Percentiles rank a stretch among this genome's conserved stretches.
These are phyloP conservation scores for Coluber constrictor DNA, from an alignment of 2,797 vertebrate species.

Conservation along the genomic window DNA sequence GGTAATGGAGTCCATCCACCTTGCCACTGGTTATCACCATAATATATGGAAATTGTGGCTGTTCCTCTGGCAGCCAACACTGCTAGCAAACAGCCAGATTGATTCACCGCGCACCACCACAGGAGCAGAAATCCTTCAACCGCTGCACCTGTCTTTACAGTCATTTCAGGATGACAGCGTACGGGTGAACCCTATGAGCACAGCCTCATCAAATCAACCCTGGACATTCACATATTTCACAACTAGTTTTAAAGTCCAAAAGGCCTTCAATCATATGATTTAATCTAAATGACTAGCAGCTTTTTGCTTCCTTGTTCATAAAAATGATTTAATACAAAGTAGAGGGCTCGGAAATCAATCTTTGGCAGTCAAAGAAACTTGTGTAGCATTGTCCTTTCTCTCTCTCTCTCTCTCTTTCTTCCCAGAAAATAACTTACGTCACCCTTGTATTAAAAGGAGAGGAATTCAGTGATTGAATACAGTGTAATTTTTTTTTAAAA, in stretches of 20 bases:
- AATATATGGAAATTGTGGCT: background rate
- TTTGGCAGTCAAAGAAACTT: background rate
- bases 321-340: constrained; percentile 31
- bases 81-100: background rate
- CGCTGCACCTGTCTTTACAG: background rate
- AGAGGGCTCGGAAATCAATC: constrained; percentile 11
- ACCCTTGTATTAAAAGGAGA: background rate
- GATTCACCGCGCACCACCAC: background rate
- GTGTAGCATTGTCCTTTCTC: background rate
- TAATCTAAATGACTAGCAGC: constrained; percentile 26
- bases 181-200: background rate
- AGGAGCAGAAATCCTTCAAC: background rate
- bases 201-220: background rate
- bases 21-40: background rate
- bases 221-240: constrained; percentile 25
- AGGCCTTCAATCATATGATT: constrained; percentile 39
- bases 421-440: background rate
- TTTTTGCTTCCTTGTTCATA: constrained; percentile 33
- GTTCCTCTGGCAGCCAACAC: background rate
- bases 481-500: background rate
- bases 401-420: background rate
- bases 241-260: constrained; percentile 20
- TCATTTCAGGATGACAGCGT: background rate
- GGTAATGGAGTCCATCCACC: background rate
- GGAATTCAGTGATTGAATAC: background rate